Evolutionary conservation across 2,113 vertebrate genomes (phyloP).

Genomic region (Alexandromys fortis): DNA sequence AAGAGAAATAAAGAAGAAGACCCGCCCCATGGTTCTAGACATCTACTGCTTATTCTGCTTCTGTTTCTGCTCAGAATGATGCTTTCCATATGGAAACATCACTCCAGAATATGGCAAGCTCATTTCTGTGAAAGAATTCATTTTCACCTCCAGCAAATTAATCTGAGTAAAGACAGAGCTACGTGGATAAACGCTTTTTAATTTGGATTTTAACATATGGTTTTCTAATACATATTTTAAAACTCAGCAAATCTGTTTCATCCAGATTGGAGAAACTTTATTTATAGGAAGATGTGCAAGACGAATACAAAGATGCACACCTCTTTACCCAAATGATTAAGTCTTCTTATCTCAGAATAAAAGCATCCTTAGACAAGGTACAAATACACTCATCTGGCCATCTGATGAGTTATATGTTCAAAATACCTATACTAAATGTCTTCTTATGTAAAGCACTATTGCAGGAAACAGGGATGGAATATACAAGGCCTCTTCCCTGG

Average conservation of each 20-base stretch:
- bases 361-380: slow-evolving; percentile 26
- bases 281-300: slow-evolving; percentile 34
- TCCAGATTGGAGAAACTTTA: slow-evolving; percentile 44
- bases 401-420: neutral
- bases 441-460: neutral
- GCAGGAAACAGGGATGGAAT: neutral
- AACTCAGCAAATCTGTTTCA: slow-evolving; percentile 70
- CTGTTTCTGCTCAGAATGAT: slow-evolving; percentile 51
- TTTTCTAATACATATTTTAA: slow-evolving; percentile 77
- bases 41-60: neutral
- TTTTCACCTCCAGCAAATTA: slow-evolving; percentile 74
- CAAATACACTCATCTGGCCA: neutral
- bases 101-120: slow-evolving; percentile 60
- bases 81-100: slow-evolving; percentile 34
- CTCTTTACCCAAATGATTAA: slow-evolving; percentile 28
- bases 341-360: neutral
- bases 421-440: neutral
- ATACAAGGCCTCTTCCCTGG: neutral
- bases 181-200: slow-evolving; percentile 63
- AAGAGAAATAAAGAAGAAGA: neutral
- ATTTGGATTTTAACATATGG: slow-evolving; percentile 72
- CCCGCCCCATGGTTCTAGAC: neutral
- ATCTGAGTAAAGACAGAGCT: slow-evolving; percentile 57
- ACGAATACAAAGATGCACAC: slow-evolving; percentile 2
- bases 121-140: slow-evolving; percentile 74